Evolutionary conservation across 2,797 vertebrate species (phyloP), one percentile per base, ranked within the genome.

Genomic region (Champsocephalus esox): DNA sequence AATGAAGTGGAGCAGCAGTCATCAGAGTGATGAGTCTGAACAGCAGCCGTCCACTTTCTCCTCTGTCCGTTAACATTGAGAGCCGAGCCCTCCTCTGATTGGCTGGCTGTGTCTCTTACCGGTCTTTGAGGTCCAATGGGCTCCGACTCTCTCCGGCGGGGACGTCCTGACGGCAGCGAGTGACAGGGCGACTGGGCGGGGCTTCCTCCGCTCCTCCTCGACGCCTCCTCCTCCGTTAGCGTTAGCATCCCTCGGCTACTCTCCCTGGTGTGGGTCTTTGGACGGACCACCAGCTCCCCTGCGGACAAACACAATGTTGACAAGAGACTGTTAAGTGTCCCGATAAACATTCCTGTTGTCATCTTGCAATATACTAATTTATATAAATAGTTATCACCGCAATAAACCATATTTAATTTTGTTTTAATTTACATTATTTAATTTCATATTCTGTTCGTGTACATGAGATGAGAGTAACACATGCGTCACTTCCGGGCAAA

Each of bases 101-200:
- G 80, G 78, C 60, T 78, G 72, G 62, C 72, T 56, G 75, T n/a
- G 75, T 80, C 73, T 93, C 98, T 98, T 97, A 99, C 98, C 97
- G 96, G 97, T 96, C 97, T 98, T 79, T 98, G 97, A 59, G 98
- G 97, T 92, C 97, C 97, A 5, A 90, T 95, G 64, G 96, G 95
- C 59, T 99, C 98, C 0, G 97, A 97, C 92, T 99, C 97, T 90
- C 96, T 95, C 88, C 97, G 94, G 44, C 96, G 95, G 66, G 96
- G 96, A 41, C 95, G 95, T 80, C 94, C 94, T 10, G 93, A 96
- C 46, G 96, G 96, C 86, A 96, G 93, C 38, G 97, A 97, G 92
- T 98, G 97, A 84, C 97, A 95, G 19, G 97, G 96, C 0, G 97
- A 99, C 84, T 96, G 96, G 81, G 91, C 95, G 49, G 97, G 97